A percentile compares a stretch with the other conserved stretches of the same genome.
phyloP scores from a whole-genome alignment of 1,140 invertebrate species.

The Drosophila nebulosa region DNA sequence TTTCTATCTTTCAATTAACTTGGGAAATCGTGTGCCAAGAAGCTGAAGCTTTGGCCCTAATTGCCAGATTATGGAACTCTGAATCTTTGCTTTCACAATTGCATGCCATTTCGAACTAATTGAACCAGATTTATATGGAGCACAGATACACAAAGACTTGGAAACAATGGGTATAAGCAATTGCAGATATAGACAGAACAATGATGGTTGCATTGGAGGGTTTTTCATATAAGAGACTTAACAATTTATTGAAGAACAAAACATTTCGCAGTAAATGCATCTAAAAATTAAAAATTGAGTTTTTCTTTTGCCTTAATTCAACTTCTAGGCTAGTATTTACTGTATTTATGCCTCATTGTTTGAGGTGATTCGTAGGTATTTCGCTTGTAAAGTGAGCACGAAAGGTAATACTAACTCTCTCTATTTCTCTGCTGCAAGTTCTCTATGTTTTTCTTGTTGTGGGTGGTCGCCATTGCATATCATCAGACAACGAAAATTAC shows the following conservation, averaged over 20 bases:
- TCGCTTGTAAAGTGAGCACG: slow-evolving; percentile 31
- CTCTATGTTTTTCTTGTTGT: neutral
- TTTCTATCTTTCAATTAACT: neutral
- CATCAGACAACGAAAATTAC: slow-evolving; percentile 65
- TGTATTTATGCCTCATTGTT: slow-evolving; percentile 12
- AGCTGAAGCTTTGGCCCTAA: slow-evolving; percentile 21
- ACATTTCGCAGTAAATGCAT: too few species aligned
- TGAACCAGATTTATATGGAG: too few species aligned
- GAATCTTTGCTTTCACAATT: neutral
- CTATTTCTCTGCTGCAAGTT: neutral
- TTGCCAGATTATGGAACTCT: slow-evolving; percentile 34
- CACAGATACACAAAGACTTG: too few species aligned
- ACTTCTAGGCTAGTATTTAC: too few species aligned
- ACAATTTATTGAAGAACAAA: too few species aligned
- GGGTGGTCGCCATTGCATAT: slow-evolving; percentile 46
- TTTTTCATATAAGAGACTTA: too few species aligned
- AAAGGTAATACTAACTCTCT: slow-evolving; percentile 4
- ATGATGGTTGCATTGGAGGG: too few species aligned
- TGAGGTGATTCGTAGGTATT: slow-evolving; percentile 18
- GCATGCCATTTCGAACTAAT: too few species aligned
- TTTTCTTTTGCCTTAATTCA: too few species aligned
- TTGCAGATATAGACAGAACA: too few species aligned
- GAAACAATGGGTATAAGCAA: too few species aligned
- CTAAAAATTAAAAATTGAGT: too few species aligned
- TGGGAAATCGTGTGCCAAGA: neutral